Evolutionary conservation across 2,888 invertebrate species (phyloP).

Genomic region (Pheosia gnoma): DNA sequence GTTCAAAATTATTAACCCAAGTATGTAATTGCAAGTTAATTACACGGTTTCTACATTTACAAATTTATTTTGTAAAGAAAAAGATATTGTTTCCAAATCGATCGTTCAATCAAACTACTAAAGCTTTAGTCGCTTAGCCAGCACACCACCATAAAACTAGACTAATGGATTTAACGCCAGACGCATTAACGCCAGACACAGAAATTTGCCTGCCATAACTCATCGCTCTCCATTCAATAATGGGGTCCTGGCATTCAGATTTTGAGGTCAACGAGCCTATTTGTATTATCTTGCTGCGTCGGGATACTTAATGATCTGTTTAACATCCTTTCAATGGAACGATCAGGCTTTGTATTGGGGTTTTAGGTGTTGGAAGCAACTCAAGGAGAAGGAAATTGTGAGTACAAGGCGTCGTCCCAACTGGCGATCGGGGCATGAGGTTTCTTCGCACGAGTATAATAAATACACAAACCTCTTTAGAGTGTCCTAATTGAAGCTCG

Average conservation of each 20-base stretch:
- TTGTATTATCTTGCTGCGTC: conserved; percentile 5
- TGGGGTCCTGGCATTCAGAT: conserved; percentile 3
- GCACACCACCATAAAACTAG: conserved; percentile 3
- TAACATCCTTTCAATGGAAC: background rate
- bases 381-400: background rate
- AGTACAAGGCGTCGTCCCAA: too few relatives aligned
- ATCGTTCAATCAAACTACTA: background rate
- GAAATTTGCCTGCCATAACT: conserved; percentile 7
- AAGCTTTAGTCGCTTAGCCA: background rate
- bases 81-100: background rate
- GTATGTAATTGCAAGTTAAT: too few relatives aligned
- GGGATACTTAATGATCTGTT: conserved; percentile 5
- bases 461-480: too few relatives aligned
- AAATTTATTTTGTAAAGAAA: too few relatives aligned
- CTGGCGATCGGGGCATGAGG: too few relatives aligned
- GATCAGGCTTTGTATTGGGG: background rate
- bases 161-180: conserved; percentile 5
- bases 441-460: too few relatives aligned
- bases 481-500: too few relatives aligned
- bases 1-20: too few relatives aligned
- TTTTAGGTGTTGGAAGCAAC: background rate
- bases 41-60: too few relatives aligned
- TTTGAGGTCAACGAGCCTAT: conserved; percentile 6
- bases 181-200: conserved; percentile 4
- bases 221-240: conserved; percentile 6